Percentiles rank a stretch among this genome's conserved stretches.
phyloP scores from a whole-genome alignment of 2,888 invertebrate species.

The Amphipoea oculea region DNA sequence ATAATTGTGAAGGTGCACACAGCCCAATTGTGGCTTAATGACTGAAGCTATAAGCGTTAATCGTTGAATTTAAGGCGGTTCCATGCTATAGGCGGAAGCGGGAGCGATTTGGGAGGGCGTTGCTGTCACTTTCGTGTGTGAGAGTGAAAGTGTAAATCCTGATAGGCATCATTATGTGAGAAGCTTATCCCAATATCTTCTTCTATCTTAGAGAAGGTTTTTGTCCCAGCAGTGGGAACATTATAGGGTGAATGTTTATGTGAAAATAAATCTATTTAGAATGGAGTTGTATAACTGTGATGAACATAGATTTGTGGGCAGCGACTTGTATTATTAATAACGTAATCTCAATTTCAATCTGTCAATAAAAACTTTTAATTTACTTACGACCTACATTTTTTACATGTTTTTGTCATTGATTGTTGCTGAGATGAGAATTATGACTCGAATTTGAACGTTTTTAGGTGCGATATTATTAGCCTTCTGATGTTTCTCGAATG shows the following conservation, averaged over 20 bases:
- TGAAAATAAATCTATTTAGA: neutral
- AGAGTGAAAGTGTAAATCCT: slow-evolving; percentile 9
- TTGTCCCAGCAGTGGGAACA: neutral
- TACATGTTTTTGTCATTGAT: neutral
- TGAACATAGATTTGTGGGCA: neutral
- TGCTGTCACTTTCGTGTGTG: slow-evolving; percentile 17
- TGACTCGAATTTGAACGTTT: neutral
- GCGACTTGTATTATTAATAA: neutral
- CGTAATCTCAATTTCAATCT: neutral
- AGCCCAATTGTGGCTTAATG: slow-evolving; percentile 86
- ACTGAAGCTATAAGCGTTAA: slow-evolving; percentile 85
- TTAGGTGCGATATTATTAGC: neutral
- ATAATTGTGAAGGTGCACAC: slow-evolving; percentile 80
- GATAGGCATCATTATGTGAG: neutral
- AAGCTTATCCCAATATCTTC: neutral
- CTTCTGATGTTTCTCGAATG: neutral
- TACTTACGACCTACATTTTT: neutral
- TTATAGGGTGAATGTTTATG: neutral
- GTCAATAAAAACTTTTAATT: neutral
- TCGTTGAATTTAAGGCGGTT: slow-evolving; percentile 74
- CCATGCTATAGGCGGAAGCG: slow-evolving; percentile 67
- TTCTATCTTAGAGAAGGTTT: neutral
- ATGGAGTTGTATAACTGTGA: neutral
- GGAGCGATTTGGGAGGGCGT: neutral
- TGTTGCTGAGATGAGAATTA: neutral